A percentile compares a stretch with the other conserved stretches of the same genome.
Conservation (phyloP, 1,140 invertebrate species). For the Brachystomella parvula region DNA sequence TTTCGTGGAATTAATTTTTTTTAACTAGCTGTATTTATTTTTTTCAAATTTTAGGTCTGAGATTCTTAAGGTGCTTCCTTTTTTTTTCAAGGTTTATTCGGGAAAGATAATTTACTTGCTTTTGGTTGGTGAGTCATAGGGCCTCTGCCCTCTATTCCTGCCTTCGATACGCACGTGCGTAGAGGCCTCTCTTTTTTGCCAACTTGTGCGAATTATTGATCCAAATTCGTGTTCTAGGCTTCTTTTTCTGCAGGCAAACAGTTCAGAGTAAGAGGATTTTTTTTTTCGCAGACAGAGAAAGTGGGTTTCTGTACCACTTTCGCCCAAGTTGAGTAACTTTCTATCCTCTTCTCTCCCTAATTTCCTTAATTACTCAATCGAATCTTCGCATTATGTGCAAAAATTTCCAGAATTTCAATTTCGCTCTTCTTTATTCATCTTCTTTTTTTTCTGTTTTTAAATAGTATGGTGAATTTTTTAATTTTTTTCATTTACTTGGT, state of each 20-base stretch:
- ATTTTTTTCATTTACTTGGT: too few species aligned
- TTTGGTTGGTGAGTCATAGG: not conserved
- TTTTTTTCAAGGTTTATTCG: not conserved
- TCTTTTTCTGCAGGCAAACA: not conserved
- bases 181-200: not conserved
- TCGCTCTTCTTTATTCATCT: too few species aligned
- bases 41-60: not conserved
- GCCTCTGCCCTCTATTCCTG: not conserved
- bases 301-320: not conserved
- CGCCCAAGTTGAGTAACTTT: not conserved
- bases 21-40: not conserved
- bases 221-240: not conserved
- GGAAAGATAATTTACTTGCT: not conserved
- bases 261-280: not conserved
- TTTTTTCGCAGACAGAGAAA: not conserved
- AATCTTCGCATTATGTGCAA: too few species aligned
- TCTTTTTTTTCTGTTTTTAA: too few species aligned
- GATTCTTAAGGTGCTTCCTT: not conserved
- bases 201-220: not conserved
- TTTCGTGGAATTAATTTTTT: not conserved
- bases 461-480: too few species aligned
- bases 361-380: too few species aligned
- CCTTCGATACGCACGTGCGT: not conserved
- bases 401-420: too few species aligned
- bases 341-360: too few species aligned